These are phyloP conservation scores for Sinopyrophorus schimmeli DNA, from an alignment of 2,888 invertebrate genomes.

Conservation along the genomic window DNA sequence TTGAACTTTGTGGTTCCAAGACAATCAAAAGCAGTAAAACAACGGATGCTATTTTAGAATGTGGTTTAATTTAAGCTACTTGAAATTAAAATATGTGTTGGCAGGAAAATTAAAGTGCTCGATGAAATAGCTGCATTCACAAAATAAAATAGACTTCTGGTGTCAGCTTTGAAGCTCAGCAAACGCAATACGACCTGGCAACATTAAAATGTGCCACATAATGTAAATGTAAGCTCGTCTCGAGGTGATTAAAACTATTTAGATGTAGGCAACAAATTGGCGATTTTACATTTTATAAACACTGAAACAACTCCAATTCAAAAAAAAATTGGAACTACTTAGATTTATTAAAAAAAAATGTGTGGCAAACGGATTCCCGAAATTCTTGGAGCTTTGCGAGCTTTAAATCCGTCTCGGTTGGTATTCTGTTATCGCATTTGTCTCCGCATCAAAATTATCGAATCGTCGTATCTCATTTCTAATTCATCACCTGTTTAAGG, in stretches of 20 bases:
- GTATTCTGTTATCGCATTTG: slow-evolving; percentile 3
- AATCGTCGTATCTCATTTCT: slow-evolving; percentile 6
- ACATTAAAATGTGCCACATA: slow-evolving; percentile 3
- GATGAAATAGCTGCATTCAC: neutral
- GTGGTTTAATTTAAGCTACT: neutral
- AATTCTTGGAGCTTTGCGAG: no score
- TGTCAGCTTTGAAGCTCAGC: neutral
- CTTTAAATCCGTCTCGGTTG: neutral
- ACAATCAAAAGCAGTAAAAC: no score
- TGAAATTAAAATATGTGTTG: neutral
- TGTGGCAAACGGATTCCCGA: no score
- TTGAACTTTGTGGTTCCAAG: no score
- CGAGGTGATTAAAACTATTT: slow-evolving; percentile 8
- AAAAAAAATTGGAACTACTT: neutral
- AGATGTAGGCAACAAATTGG: slow-evolving; percentile 1
- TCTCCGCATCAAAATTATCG: slow-evolving; percentile 19
- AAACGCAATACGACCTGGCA: neutral
- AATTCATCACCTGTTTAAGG: slow-evolving; percentile 24
- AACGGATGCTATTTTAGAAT: slow-evolving; percentile 4
- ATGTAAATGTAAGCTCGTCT: slow-evolving; percentile 14
- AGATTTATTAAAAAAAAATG: neutral
- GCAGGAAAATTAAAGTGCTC: neutral
- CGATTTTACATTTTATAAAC: neutral
- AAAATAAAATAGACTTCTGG: neutral
- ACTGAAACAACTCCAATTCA: neutral